phyloP scores from a whole-genome alignment of 2,888 invertebrate genomes.

The Pyrocoelia pectoralis region DNA sequence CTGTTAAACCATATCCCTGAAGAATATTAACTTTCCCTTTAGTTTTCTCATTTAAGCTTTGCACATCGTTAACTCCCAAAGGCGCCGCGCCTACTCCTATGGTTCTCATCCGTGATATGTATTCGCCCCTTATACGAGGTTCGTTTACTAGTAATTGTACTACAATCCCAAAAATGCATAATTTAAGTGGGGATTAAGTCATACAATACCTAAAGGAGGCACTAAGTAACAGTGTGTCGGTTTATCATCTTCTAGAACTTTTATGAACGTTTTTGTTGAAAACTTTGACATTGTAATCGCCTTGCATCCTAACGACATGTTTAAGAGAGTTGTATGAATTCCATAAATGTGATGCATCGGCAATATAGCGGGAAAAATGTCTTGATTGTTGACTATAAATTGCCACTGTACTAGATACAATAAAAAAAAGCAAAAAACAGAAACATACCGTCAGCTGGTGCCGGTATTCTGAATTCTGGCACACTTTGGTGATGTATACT shows the following conservation, averaged over 20 bases:
- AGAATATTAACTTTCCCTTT: conserved; percentile 46
- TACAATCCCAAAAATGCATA: conserved; percentile 56
- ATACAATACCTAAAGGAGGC: conserved; percentile 74
- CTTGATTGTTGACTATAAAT: conserved; percentile 65
- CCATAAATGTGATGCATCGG: conserved; percentile 89
- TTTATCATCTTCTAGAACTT: conserved; percentile 70
- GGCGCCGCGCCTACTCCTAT: conserved; percentile 76
- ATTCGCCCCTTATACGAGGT: conserved; percentile 65
- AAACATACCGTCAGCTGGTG: neutral
- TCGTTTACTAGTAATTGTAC: conserved; percentile 74
- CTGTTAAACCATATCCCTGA: conserved; percentile 77
- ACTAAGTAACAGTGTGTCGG: conserved; percentile 73
- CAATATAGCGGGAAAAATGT: conserved; percentile 71
- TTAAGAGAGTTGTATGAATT: conserved; percentile 66
- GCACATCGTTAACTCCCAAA: conserved; percentile 65
- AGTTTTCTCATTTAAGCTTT: conserved; percentile 63
- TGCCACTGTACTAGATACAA: neutral
- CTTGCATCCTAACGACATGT: conserved; percentile 59
- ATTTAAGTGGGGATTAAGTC: conserved; percentile 13
- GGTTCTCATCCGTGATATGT: conserved; percentile 65
- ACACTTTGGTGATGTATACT: conserved; percentile 44
- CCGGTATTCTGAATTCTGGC: neutral
- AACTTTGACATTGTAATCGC: conserved; percentile 77
- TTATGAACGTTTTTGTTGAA: conserved; percentile 72
- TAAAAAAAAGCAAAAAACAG: no score